A percentile compares a stretch with the other conserved stretches of the same genome.
phyloP scores from a whole-genome alignment of 2,797 vertebrate genomes.

The Miichthys miiuy region DNA sequence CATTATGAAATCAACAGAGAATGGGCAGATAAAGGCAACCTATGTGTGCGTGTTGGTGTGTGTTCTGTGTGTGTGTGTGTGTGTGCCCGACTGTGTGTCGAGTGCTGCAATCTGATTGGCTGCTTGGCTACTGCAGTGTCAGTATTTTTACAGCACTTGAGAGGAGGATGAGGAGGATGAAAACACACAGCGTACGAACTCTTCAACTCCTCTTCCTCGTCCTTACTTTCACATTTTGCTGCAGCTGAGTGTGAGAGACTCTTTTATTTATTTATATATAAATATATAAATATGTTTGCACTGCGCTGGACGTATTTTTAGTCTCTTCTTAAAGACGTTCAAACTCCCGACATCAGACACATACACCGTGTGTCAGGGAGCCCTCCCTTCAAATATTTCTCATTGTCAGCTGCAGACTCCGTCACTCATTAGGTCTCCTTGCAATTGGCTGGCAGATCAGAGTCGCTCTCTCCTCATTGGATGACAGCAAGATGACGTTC shows the following conservation, averaged over 20 bases:
- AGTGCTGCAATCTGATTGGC: slow-evolving; percentile 76
- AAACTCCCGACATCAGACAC: slow-evolving; percentile 29
- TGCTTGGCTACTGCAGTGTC: slow-evolving; percentile 76
- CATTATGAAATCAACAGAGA: slow-evolving; percentile 28
- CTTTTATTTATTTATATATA: neutral
- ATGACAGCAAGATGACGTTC: slow-evolving; percentile 32
- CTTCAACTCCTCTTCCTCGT: slow-evolving; percentile 26
- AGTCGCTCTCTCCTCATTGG: slow-evolving; percentile 46
- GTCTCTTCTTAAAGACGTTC: slow-evolving; percentile 4
- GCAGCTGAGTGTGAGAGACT: neutral
- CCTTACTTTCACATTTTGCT: neutral
- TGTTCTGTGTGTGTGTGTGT: slow-evolving; percentile 21
- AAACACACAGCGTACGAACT: slow-evolving; percentile 38
- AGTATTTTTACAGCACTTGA: slow-evolving; percentile 62
- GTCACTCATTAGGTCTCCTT: slow-evolving; percentile 7
- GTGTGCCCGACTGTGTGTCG: slow-evolving; percentile 30
- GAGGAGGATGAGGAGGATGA: slow-evolving; percentile 65
- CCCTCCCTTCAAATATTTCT: slow-evolving; percentile 23
- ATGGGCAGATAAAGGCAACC: slow-evolving; percentile 18
- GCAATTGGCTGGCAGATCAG: slow-evolving; percentile 44
- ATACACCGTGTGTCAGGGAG: slow-evolving; percentile 18
- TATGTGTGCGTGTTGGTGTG: slow-evolving; percentile 8
- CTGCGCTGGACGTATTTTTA: neutral
- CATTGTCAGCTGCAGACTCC: slow-evolving; percentile 24
- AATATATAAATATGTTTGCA: no score